These are phyloP conservation scores for Axis porcinus DNA, from an alignment of 2,113 vertebrate species.

Conservation along the genomic window DNA sequence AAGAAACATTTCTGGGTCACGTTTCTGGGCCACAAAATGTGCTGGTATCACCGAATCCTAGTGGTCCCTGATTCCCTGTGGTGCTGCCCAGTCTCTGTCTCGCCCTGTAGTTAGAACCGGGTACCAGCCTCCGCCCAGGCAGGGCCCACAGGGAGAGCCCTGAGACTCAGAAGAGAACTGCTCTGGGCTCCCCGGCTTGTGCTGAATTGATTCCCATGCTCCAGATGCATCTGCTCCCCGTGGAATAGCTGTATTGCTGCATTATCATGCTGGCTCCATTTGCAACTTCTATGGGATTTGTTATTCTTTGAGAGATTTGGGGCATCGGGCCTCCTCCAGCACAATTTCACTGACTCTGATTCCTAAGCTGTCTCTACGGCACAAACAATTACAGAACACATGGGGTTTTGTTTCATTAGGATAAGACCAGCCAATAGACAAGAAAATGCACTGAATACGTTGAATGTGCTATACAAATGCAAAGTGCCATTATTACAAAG, in stretches of 20 bases:
- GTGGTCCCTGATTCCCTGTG: neutral
- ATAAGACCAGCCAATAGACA: neutral
- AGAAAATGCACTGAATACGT: neutral
- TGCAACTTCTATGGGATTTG: neutral
- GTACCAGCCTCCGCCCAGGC: neutral
- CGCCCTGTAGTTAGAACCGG: neutral
- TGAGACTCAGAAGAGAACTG: neutral
- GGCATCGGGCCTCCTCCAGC: neutral
- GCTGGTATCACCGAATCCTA: neutral
- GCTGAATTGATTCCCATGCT: neutral
- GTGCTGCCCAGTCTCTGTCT: neutral
- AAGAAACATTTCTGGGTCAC: conserved; percentile 8
- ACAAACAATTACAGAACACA: conserved; percentile 16
- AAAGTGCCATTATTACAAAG: conserved; percentile 15
- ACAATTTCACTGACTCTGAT: neutral
- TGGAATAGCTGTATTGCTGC: neutral
- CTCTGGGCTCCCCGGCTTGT: neutral
- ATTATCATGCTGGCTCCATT: neutral
- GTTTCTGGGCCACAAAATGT: conserved; percentile 40
- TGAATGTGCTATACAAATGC: conserved; percentile 15
- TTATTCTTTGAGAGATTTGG: conserved; percentile 6
- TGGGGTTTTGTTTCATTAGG: conserved; percentile 44
- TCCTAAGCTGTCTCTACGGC: neutral
- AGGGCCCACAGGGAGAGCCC: neutral
- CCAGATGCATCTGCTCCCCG: neutral